Evolutionary conservation across 1,140 invertebrate genomes (phyloP), one percentile per base, ranked within the genome.

Genomic region (Procambarus virginalis): DNA sequence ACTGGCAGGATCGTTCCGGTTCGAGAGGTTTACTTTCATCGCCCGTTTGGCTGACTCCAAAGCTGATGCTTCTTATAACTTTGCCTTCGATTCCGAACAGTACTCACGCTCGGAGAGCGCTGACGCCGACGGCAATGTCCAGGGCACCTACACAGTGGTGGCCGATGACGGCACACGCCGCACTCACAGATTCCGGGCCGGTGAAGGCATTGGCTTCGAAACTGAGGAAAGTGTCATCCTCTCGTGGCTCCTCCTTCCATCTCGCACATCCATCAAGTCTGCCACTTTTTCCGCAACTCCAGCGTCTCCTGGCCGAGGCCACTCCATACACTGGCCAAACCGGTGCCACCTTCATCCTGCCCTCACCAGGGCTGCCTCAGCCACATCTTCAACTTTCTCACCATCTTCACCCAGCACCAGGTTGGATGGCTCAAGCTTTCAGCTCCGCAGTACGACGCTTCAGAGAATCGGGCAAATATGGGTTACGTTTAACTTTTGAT

Each of bases 131-230:
- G 93, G 93, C 8, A 92, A 91, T 46, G 93, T 94, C 2, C 81
- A 89, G 0, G 93, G 93, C 17, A 92, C 92, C 34, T 94, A 94
- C 92, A 93, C 93, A 51, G 93, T 94, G 81, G 92, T 93, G 12
- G 93, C 93, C 81, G 86, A 90, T 75, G 82, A 89, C 58, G 85
- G 84, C 60, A 86, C 84, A n/a, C 85, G 84, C 45, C 88, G 87
- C 64, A 92, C 85, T 45, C 73, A 90, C 79, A 51, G 78, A 9
- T 92, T 86, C 86, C 76, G 86, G 22, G 91, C 91, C 46, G 91
- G 91, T n/a, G 22, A 92, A 70, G 91, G 91, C 58, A 55, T 92
- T 49, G 91, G 91, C n/a, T 92, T 92, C 51, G 91, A 92, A 68
- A 92, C 87, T 6, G 84, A 92, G 75, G 83, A 90, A n/a, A 81